Base-by-base conservation (phyloP, 2,888 invertebrate genomes). In the Cheilosia impressa region DNA sequence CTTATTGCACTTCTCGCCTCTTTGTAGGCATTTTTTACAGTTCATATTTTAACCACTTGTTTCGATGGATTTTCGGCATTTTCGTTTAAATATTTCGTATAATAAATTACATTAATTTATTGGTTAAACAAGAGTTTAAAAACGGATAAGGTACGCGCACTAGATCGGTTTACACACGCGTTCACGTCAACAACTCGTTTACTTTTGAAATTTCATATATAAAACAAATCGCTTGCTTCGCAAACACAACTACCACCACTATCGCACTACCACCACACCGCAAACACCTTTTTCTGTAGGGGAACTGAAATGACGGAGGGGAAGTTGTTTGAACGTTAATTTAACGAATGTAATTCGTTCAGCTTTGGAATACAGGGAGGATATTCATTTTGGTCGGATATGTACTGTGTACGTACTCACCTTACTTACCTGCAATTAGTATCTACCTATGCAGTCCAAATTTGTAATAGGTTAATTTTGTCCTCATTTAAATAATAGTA, bases 181-280 rank as follows among this genome's bases (percentile, higher is more conserved):
- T 80, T 88, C 88, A 88, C 88, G 87, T 88, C 88, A 88, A 88
- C 87, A 88, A 89, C 89, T 89, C 88, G 88, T 89, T 89, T 89
- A 88, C 69, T 82, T 88, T 84, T 84, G 63, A 84, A 84, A 84
- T 69, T 73, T 73, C 43, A 57, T 73, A 63, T 72, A 73, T 27
- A 27, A 27, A 27, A 27, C 27, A 69, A 69, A 75, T 31, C 58
- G 57, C 62, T 38, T 13, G 38, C 38, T 38, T 58, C 60, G 45
- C 65, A 34, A 63, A 84, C 69, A 75, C 83, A 53, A 24, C 55
- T 47, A 75, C 55, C 22, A 52, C 47, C 13, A 38, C 34, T 38
- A 38, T 55, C 63, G 50, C 68, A 31, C 63, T 13, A 13, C 10
- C 38, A 38, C 38, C 13, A 13, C 38, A 13, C 4, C 10, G 34